Evolutionary conservation across 1,140 invertebrate genomes (phyloP), one percentile per base, ranked within the genome.

Genomic region (Pissodes strobi): DNA sequence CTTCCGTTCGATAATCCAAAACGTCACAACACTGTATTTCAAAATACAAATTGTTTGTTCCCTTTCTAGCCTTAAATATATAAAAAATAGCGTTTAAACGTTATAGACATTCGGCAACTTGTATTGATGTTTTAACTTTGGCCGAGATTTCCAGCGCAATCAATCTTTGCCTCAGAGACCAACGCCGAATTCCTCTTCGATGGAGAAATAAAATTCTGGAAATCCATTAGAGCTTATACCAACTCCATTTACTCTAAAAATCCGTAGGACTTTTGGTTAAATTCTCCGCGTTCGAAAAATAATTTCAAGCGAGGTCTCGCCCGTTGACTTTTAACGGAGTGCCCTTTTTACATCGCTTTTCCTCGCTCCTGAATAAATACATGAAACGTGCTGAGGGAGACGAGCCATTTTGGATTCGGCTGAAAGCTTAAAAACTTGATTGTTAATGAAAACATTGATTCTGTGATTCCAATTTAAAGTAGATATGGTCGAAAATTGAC

Each of bases 251-350:
- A 30, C 48, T 51, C 10, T 25, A 15, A 51, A 51, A 51, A 51
- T 51, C 23, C n/a, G 13, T 51, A 37, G 37, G 51, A 39, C 17
- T 55, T 38, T 55, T 13, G n/a, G 17, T 21, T 22, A 39, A 39
- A 38, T 39, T 38, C 18, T 10, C 51, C 19, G 51, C 51, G 39
- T 39, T 38, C 34, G 34, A 55, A 55, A 55, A 55, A 39, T 23
- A 38, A 38, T 21, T 55, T 55, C 30, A 39, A 39, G 49, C 49
- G 21, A 19, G 30, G n/a, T n/a, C n/a, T n/a, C n/a, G 25, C 51
- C 15, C 51, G 51, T 38, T 39, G 51, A 55, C 51, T 55, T 55
- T 55, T 55, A 55, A 39, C 51, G 30, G 18, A 55, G 34, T 55
- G 51, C 19, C 22, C 51, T 51, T 30, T 46, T 46, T 46, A 6